Evolutionary conservation across 1,140 invertebrate genomes (phyloP), one percentile per base, ranked within the genome.

Genomic region (Potamilus streckersoni): DNA sequence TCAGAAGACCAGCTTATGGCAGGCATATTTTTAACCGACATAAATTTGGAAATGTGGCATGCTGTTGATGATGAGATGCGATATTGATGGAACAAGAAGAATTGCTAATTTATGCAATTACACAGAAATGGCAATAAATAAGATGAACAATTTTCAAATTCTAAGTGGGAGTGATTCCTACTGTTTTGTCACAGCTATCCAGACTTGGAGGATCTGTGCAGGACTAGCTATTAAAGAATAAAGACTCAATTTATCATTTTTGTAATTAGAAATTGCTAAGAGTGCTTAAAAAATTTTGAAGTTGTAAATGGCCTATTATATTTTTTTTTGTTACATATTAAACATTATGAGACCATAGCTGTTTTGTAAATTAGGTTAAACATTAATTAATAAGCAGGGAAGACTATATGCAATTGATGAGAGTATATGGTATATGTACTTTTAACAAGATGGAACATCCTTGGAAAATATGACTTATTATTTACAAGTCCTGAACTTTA

Each of bases 111-210:
- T 68, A n/a, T 16, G 69, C 13, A 77, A 72, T n/a, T 65, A 72
- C 72, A 71, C 73, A 4, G 71, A 73, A 69, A 13, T 67, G 13
- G n/a, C 17, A 17, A 78, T 78, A 38, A 67, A 78, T 70, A 2
- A 71, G 14, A 66, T 74, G 1, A 78, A 78, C 64, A 74, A 70
- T n/a, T 78, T 69, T 58, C 31, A 56, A 13, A 74, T 78, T 27
- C 19, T 78, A 23, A 60, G 74, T n/a, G 38, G 62, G 59, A 19
- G 64, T 60, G 3, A 77, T 80, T 59, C 67, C 72, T 61, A 65
- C 75, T 55, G 58, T 60, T 31, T 59, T 74, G 38, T 23, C 61
- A 20, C 17, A 66, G 38, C 69, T 20, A 68, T 59, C 6, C 27
- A 73, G 15, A 78, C 68, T n/a, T 73, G 64, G 63, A 69, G 63